These are phyloP conservation scores for Scortum barcoo DNA, from an alignment of 2,113 vertebrate genomes.

Conservation along the genomic window DNA sequence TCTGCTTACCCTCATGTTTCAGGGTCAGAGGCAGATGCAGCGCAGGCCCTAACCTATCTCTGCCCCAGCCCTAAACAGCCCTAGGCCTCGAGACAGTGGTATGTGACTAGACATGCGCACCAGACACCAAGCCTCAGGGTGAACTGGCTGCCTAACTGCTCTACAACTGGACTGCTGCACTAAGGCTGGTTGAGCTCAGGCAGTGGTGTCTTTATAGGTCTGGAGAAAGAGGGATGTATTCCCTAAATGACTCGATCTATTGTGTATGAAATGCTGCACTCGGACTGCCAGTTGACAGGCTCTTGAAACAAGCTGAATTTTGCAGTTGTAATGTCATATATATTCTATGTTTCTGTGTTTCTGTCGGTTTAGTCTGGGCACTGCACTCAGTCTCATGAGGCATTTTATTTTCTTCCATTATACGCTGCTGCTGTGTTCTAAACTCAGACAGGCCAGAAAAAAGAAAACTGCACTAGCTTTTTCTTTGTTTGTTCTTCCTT, in stretches of 20 bases:
- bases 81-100: constrained; percentile 56
- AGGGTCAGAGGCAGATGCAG: constrained; percentile 60
- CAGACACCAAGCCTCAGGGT: constrained; percentile 60
- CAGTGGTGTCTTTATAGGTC: constrained; percentile 32
- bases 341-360: constrained; percentile 48
- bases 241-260: constrained; percentile 46
- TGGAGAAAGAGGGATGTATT: constrained; percentile 52
- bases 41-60: constrained; percentile 61
- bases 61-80: constrained; percentile 46
- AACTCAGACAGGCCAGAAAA: constrained; percentile 15
- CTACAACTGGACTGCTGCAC: constrained; percentile 39
- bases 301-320: constrained; percentile 31
- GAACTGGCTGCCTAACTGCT: constrained; percentile 54
- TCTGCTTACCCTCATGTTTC: constrained; percentile 45
- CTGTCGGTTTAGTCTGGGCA: constrained; percentile 26
- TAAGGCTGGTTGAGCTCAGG: constrained; percentile 23
- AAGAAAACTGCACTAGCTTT: constrained; percentile 7
- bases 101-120: constrained; percentile 66
- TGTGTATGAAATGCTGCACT: constrained; percentile 53
- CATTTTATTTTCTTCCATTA: constrained; percentile 46
- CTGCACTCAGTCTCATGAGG: constrained; percentile 27
- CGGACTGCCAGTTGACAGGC: constrained; percentile 17
- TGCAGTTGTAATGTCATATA: constrained; percentile 44
- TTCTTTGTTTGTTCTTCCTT: constrained; percentile 35
- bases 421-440: constrained; percentile 15